These are phyloP conservation scores for Neomorphus geoffroyi DNA, from an alignment of 2,797 vertebrate species.

Conservation along the genomic window DNA sequence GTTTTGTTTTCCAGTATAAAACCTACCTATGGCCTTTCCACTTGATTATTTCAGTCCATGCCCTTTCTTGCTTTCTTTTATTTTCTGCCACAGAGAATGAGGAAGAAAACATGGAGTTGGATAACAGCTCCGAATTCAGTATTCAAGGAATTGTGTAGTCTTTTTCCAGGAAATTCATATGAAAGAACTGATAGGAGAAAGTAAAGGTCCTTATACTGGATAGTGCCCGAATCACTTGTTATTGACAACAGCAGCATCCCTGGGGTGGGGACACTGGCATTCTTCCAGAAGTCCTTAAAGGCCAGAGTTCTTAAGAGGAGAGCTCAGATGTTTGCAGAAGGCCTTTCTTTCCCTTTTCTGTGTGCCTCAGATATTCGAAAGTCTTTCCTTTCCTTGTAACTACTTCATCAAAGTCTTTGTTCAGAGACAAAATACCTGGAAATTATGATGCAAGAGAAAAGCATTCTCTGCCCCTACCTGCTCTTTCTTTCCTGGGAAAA, in stretches of 20 bases:
- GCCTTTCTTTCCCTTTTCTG: not conserved
- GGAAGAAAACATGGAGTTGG: not conserved
- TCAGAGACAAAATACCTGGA: not conserved
- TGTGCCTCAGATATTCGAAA: not conserved
- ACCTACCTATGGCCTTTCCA: not conserved
- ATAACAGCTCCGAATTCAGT: not conserved
- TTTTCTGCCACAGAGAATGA: not conserved
- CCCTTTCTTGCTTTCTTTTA: not conserved
- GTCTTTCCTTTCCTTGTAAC: not conserved
- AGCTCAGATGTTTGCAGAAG: not conserved
- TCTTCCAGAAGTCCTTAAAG: not conserved
- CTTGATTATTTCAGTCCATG: not conserved
- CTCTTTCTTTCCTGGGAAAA: not conserved
- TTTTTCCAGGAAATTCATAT: not conserved
- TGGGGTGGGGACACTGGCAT: not conserved
- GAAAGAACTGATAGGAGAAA: not conserved
- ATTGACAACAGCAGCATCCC: not conserved
- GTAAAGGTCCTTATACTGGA: not conserved
- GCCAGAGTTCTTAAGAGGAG: not conserved
- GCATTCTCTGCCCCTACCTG: accelerated
- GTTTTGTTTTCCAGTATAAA: not conserved
- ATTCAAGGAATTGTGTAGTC: not conserved
- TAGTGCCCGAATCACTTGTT: not conserved
- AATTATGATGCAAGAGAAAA: not conserved
- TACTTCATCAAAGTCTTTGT: not conserved